These are phyloP conservation scores for Theristicus caerulescens DNA, from an alignment of 2,113 vertebrate genomes.

Conservation along the genomic window DNA sequence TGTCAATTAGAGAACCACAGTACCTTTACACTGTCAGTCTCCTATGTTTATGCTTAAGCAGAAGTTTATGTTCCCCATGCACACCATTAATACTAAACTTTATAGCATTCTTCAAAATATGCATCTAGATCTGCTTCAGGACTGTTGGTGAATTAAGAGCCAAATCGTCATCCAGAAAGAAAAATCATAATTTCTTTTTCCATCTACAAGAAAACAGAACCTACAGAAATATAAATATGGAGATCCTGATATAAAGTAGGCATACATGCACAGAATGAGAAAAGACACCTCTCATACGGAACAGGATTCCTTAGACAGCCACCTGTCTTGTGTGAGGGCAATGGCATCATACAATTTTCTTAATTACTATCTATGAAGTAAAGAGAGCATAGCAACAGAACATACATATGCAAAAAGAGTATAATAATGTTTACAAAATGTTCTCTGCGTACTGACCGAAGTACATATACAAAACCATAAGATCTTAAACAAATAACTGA, in stretches of 20 bases:
- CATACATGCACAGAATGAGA: not conserved
- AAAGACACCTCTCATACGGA: not conserved
- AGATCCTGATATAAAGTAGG: not conserved
- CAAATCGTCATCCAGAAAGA: not conserved
- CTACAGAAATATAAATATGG: not conserved
- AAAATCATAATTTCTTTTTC: not conserved
- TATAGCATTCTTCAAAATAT: not conserved
- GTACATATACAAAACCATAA: not conserved
- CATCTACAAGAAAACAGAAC: not conserved
- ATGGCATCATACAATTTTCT: not conserved
- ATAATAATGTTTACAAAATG: not conserved
- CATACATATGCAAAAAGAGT: not conserved
- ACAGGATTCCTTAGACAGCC: not conserved
- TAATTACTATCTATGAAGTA: conserved; percentile 13
- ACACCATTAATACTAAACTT: not conserved
- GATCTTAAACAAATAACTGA: conserved; percentile 13
- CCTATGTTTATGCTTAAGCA: not conserved
- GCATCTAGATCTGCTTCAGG: not conserved
- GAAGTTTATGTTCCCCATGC: not conserved
- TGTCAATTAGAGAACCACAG: not conserved
- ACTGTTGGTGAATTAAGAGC: not conserved
- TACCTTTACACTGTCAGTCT: not conserved
- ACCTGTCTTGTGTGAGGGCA: not conserved
- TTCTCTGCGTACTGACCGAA: not conserved
- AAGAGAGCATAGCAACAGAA: not conserved